Evolutionary conservation across 1,140 invertebrate genomes (phyloP).

Genomic region (Diachasmimorpha longicaudata): DNA sequence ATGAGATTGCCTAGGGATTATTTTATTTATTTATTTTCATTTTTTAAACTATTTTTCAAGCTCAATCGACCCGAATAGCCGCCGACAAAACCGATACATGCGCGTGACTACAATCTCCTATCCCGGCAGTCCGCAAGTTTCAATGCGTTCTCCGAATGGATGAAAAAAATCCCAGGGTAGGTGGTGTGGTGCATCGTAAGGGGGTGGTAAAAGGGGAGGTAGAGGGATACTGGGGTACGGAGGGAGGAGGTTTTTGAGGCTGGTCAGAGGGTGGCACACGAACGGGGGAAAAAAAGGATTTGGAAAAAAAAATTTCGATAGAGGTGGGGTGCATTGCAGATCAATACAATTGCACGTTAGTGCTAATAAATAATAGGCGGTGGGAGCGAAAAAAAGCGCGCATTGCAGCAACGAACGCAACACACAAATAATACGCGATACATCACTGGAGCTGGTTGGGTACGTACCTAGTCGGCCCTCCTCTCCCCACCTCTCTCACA

Average conservation of each 20-base stretch:
- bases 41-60: constrained; percentile 24
- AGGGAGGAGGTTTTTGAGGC: constrained; percentile 15
- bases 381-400: constrained; percentile 63
- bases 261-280: neutral
- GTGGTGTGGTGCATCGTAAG: constrained; percentile 39
- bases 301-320: constrained; percentile 23
- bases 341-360: constrained; percentile 66
- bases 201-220: constrained; percentile 7
- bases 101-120: constrained; percentile 36
- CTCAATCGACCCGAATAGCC: constrained; percentile 35
- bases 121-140: constrained; percentile 49
- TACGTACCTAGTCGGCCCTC: constrained; percentile 47
- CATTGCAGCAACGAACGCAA: constrained; percentile 63
- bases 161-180: constrained; percentile 57
- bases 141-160: constrained; percentile 62
- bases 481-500: constrained; percentile 27
- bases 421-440: constrained; percentile 65
- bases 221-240: constrained; percentile 20
- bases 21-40: neutral
- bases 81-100: constrained; percentile 35
- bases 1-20: constrained; percentile 26
- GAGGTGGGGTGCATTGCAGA: constrained; percentile 62
- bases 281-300: constrained; percentile 26
- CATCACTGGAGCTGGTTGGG: constrained; percentile 53
- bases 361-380: constrained; percentile 65